Conservation (phyloP, 2,113 vertebrate species). For the Synodontis membranacea region DNA sequence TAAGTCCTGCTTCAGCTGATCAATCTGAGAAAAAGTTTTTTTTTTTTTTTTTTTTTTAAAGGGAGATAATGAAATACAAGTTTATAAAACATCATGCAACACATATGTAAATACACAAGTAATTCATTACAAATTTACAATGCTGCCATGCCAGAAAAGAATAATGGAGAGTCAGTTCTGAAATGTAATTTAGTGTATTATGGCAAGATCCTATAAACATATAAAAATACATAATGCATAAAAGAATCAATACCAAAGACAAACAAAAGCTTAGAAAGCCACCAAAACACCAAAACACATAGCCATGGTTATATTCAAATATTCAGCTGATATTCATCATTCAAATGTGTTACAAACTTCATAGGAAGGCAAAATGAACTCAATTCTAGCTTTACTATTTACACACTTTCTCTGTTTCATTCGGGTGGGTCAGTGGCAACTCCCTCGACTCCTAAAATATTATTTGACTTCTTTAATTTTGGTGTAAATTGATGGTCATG, state of each 20-base stretch:
- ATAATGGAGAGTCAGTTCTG: background rate
- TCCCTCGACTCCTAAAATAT: conserved; percentile 5
- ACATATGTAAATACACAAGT: background rate
- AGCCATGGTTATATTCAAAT: background rate
- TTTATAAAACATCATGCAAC: conserved; percentile 5
- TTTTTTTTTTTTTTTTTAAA: too few relatives aligned
- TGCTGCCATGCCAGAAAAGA: background rate
- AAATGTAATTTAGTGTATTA: background rate
- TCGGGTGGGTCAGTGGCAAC: background rate
- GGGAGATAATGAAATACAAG: too few relatives aligned
- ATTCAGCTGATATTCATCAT: conserved; percentile 17
- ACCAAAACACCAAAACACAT: background rate
- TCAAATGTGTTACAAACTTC: background rate
- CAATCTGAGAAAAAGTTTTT: conserved; percentile 78
- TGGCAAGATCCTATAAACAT: background rate
- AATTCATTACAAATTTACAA: background rate
- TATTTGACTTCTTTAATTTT: conserved; percentile 15
- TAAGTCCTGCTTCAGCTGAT: conserved; percentile 93
- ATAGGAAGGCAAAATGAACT: background rate
- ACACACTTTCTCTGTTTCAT: background rate
- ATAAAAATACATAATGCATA: conserved; percentile 1
- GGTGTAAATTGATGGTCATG: background rate
- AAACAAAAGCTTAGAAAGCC: background rate
- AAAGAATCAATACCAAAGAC: background rate
- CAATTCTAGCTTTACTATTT: background rate